Percentiles rank a stretch among this genome's conserved stretches.
Conservation (phyloP, 2,113 vertebrate species). For the Sebastes schlegelii region DNA sequence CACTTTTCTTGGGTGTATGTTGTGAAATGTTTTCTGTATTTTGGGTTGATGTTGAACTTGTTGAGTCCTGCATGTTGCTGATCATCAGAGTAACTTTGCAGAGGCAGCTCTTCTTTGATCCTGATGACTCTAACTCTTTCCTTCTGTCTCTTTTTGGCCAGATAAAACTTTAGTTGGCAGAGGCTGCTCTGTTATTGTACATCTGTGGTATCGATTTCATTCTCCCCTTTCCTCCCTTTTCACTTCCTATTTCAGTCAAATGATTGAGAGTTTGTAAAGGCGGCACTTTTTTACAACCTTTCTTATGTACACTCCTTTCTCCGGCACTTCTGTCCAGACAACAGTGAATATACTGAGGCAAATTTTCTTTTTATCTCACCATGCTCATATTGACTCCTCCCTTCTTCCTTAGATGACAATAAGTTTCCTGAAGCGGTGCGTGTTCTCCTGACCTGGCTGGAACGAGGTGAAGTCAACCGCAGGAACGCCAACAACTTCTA, state of each 20-base stretch:
- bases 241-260: slow-evolving; percentile 14
- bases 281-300: background rate
- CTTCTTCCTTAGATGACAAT: slow-evolving; percentile 9
- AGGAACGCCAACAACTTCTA: slow-evolving; percentile 97
- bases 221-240: background rate
- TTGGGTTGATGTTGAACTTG: slow-evolving; percentile 11
- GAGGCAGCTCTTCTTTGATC: slow-evolving; percentile 5
- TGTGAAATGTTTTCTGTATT: background rate
- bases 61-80: background rate
- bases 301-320: background rate
- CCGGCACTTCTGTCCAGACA: background rate
- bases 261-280: slow-evolving; percentile 13
- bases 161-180: slow-evolving; percentile 17
- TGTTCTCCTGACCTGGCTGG: slow-evolving; percentile 94
- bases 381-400: slow-evolving; percentile 16
- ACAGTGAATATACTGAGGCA: background rate
- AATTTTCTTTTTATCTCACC: background rate
- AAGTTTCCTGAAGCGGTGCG: slow-evolving; percentile 93
- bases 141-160: background rate
- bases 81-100: slow-evolving; percentile 20
- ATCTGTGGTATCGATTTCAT: slow-evolving; percentile 26
- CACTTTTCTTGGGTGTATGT: background rate
- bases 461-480: slow-evolving; percentile 95
- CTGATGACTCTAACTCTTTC: background rate
- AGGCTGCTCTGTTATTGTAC: background rate